These are phyloP conservation scores for Grapholita molesta DNA, from an alignment of 1,140 invertebrate genomes.

Conservation along the genomic window DNA sequence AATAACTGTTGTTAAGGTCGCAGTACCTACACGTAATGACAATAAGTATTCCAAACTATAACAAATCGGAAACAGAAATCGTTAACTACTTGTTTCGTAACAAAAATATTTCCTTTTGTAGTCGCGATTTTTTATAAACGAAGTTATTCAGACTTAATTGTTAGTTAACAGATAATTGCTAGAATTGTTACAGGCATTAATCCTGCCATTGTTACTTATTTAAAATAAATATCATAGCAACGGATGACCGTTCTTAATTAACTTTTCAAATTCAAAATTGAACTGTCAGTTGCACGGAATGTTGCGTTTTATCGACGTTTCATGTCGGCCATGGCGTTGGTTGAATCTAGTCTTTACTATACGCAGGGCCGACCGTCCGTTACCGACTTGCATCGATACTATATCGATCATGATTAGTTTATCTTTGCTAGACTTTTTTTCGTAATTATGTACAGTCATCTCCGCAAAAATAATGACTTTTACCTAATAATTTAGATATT, in stretches of 20 bases:
- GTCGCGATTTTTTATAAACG: too few species aligned
- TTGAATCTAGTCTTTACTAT: neutral
- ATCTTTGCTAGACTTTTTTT: neutral
- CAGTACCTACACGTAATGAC: too few species aligned
- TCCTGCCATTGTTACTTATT: neutral
- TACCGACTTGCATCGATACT: neutral
- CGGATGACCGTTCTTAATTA: neutral
- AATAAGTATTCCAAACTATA: too few species aligned
- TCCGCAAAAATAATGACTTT: too few species aligned
- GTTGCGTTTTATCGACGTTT: neutral
- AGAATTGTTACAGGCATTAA: neutral
- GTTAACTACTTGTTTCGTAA: too few species aligned
- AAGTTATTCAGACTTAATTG: too few species aligned
- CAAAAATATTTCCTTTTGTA: too few species aligned
- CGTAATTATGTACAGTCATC: too few species aligned
- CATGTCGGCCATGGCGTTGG: neutral
- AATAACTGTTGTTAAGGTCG: too few species aligned
- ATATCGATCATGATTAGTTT: slow-evolving; percentile 7
- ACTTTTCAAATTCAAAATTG: neutral
- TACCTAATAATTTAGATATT: too few species aligned
- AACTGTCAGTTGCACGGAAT: neutral
- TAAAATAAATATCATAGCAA: neutral
- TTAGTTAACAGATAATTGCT: neutral
- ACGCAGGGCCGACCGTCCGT: neutral
- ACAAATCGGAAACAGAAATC: too few species aligned